phyloP scores from a whole-genome alignment of 1,140 invertebrate species.

The Leptinotarsa lineolata region DNA sequence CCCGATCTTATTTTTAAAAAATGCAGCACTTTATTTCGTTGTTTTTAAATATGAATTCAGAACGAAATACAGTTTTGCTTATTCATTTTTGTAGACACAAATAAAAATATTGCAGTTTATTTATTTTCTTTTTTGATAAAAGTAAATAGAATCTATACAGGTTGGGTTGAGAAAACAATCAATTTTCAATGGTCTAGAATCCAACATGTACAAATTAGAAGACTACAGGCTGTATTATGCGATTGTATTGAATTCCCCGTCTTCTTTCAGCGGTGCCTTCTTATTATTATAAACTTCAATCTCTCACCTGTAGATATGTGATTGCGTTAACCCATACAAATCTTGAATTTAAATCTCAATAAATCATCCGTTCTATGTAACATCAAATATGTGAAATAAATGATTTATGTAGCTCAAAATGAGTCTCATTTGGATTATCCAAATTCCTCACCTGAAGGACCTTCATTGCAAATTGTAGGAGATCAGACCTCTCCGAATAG shows the following conservation, averaged over 20 bases:
- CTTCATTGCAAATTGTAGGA: too few species aligned
- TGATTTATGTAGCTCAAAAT: conserved; percentile 42
- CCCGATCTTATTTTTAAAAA: too few species aligned
- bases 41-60: too few species aligned
- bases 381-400: conserved; percentile 48
- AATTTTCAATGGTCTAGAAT: conserved; percentile 10
- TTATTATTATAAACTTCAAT: conserved; percentile 54
- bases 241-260: conserved; percentile 50
- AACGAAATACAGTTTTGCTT: too few species aligned
- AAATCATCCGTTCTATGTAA: conserved; percentile 46
- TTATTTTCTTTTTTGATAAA: too few species aligned
- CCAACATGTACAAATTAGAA: conserved; percentile 34
- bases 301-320: conserved; percentile 48
- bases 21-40: too few species aligned
- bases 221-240: conserved; percentile 40
- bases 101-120: too few species aligned
- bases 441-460: too few species aligned
- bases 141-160: too few species aligned
- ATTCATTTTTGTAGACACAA: too few species aligned
- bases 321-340: conserved; percentile 31
- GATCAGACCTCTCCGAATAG: too few species aligned
- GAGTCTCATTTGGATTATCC: background rate
- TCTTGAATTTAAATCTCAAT: conserved; percentile 28
- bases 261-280: conserved; percentile 58
- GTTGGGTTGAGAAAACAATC: background rate